phyloP scores from a whole-genome alignment of 2,888 invertebrate species.

The Philopedon plagiatum region DNA sequence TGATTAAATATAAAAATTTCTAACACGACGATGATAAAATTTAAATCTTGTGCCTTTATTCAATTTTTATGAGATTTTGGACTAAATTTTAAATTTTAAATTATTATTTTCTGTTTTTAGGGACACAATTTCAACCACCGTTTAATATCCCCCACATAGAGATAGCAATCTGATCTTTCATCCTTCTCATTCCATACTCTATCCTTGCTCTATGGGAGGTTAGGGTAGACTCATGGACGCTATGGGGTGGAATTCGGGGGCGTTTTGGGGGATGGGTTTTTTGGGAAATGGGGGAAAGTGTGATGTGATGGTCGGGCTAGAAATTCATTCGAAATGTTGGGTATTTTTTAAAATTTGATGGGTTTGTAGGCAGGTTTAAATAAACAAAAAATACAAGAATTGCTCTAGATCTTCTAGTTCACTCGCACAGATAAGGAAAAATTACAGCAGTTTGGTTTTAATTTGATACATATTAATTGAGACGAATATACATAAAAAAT shows the following conservation, averaged over 20 bases:
- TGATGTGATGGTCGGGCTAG: conserved; percentile 31
- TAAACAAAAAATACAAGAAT: neutral
- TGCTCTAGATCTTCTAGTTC: too few species aligned
- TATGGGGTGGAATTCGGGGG: conserved; percentile 42
- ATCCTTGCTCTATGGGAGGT: conserved; percentile 41
- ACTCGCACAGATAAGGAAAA: too few species aligned
- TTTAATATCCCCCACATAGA: conserved; percentile 26
- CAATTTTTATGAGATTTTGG: too few species aligned
- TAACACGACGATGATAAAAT: too few species aligned
- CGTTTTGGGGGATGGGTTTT: conserved; percentile 37
- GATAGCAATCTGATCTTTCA: conserved; percentile 20
- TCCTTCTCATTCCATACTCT: conserved; percentile 27
- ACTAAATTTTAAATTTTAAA: too few species aligned
- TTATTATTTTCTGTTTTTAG: too few species aligned
- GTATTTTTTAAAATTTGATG: neutral
- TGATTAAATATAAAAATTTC: too few species aligned
- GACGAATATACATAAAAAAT: too few species aligned
- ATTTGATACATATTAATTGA: too few species aligned
- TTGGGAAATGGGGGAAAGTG: conserved; percentile 36
- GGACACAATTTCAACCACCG: neutral
- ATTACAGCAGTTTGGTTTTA: too few species aligned
- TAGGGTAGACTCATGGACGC: conserved; percentile 41
- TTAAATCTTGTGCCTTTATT: too few species aligned
- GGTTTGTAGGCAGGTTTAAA: neutral
- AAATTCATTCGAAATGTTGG: conserved; percentile 5